phyloP scores from a whole-genome alignment of 2,888 invertebrate species.

The Pecten maximus region DNA sequence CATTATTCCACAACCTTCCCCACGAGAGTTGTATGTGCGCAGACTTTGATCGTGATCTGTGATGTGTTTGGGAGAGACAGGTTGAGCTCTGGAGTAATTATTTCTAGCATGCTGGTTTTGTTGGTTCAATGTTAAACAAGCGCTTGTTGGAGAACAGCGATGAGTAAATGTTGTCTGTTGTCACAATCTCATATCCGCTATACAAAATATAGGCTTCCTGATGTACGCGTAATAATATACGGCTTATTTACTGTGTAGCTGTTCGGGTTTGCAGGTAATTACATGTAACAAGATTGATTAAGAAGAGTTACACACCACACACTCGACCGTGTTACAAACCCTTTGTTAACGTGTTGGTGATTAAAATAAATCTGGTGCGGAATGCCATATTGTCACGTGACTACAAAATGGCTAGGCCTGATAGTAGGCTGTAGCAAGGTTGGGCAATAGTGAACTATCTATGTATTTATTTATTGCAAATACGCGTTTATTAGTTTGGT shows the following conservation, averaged over 20 bases:
- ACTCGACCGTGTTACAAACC: background rate
- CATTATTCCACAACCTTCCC: background rate
- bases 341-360: background rate
- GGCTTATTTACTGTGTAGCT: background rate
- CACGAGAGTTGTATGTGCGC: background rate
- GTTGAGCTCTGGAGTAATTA: background rate
- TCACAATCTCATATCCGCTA: background rate
- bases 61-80: conserved; percentile 20
- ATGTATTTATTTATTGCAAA: too few relatives aligned
- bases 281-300: background rate
- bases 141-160: background rate
- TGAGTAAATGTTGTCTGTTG: conserved; percentile 16
- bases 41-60: conserved; percentile 19
- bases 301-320: background rate
- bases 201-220: background rate
- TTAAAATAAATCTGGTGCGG: background rate
- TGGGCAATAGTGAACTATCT: too few relatives aligned
- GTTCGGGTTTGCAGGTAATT: background rate
- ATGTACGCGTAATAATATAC: background rate
- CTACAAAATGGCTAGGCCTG: too few relatives aligned
- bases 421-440: too few relatives aligned
- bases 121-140: conserved; percentile 11
- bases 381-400: background rate
- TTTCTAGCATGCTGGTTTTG: background rate
- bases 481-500: too few relatives aligned